Percentiles rank a stretch among this genome's conserved stretches.
These are phyloP conservation scores for Glyptemys insculpta DNA, from an alignment of 2,797 vertebrate species.

Conservation along the genomic window DNA sequence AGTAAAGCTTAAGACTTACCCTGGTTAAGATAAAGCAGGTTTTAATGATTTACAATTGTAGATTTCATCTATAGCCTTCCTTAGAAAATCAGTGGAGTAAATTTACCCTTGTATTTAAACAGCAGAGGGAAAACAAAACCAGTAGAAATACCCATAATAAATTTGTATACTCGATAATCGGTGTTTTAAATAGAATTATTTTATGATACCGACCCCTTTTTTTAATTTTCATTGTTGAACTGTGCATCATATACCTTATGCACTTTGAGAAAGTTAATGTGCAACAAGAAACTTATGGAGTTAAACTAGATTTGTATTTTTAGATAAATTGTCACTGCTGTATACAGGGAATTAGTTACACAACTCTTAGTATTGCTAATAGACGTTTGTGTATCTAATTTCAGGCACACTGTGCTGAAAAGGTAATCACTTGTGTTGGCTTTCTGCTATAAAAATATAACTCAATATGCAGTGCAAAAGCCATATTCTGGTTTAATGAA, in stretches of 20 bases:
- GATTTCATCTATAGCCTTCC: not conserved
- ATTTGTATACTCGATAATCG: not conserved
- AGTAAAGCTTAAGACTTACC: slow-evolving; percentile 2
- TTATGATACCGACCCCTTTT: not conserved
- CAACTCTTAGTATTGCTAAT: not conserved
- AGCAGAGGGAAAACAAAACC: not conserved
- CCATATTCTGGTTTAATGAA: not conserved
- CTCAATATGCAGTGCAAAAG: not conserved
- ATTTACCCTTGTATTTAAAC: not conserved
- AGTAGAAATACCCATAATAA: not conserved
- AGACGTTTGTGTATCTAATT: not conserved
- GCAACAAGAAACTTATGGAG: not conserved
- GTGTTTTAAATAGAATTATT: not conserved
- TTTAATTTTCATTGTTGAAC: slow-evolving; percentile 25
- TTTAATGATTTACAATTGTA: slow-evolving; percentile 5
- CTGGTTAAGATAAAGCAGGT: not conserved
- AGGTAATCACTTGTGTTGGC: not conserved
- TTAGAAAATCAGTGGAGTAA: slow-evolving; percentile 7
- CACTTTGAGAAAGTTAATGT: not conserved
- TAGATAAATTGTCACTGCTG: not conserved
- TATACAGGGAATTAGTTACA: not conserved
- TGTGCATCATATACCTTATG: not conserved
- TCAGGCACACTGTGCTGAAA: not conserved
- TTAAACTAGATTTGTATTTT: not conserved
- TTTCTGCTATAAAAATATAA: slow-evolving; percentile 14